Evolutionary conservation across 2,797 vertebrate species (phyloP), one percentile per base, ranked within the genome.

Genomic region (Steatocranus sp.): DNA sequence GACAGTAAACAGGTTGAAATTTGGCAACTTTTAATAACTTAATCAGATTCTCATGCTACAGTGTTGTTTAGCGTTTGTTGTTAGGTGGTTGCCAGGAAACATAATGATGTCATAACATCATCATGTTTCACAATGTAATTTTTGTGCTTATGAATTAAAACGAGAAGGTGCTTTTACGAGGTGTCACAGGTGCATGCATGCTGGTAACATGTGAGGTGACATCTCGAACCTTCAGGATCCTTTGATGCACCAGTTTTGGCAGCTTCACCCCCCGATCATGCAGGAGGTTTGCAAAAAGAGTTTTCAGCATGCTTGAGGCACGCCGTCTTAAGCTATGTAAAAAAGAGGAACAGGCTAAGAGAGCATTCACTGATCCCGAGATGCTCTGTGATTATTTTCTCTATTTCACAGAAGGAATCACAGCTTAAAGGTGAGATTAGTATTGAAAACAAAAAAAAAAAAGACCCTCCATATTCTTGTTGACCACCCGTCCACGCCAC

Each of bases 241-340:
- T 36, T 1, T 12, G 56, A 63, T 20, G 58, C 7, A 8, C 32
- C 32, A 12, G 10, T 8, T 63, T 61, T 7, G 17, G 10, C 18
- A 34, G 32, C 58, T 36, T 12, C 18, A 34, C 1, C 0, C 3
- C 32, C 7, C 2, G 5, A 63, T 23, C 11, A 14, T 3, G 32
- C 34, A 38, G 18, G 58, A 63, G 58, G 4, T 63, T 63, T 5
- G 18, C 58, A 63, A 38, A 38, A 58, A n/a, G 32, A 38, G 18
- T 38, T 63, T 1, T 1, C 30, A 61, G 30, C 17, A 36, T n/a
- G n/a, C 7, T 36, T 0, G n/a, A 66, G 1, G 0, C 34, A 4
- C 2, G 15, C 25, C 53, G 9, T 54, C 51, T 27, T 8, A 51
- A 12, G 49, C 49, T 12, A 23, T 25, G 14, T 27, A 34, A 34